These are phyloP conservation scores for Hemicordylus capensis DNA, from an alignment of 2,113 vertebrate genomes.

Conservation along the genomic window DNA sequence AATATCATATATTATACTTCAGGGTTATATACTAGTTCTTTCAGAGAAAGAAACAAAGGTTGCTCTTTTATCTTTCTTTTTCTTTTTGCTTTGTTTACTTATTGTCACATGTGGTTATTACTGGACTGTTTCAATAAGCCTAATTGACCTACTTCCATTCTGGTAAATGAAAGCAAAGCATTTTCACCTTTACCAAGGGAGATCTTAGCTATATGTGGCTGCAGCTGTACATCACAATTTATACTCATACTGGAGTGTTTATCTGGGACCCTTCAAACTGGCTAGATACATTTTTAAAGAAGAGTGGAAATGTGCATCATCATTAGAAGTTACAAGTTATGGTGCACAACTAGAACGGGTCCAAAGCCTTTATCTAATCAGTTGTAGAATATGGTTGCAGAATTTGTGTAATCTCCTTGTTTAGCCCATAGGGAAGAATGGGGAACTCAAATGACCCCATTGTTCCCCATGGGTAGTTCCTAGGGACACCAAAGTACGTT, in stretches of 20 bases:
- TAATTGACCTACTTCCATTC: too few relatives aligned
- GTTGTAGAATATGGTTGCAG: slow-evolving; percentile 46
- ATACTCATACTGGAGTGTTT: too few relatives aligned
- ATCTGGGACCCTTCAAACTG: background rate
- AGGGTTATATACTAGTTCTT: background rate
- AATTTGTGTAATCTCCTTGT: too few relatives aligned
- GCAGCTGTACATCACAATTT: background rate
- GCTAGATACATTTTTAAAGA: background rate
- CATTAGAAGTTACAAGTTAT: background rate
- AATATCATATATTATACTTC: background rate
- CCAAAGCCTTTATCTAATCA: background rate
- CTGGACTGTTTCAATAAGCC: background rate
- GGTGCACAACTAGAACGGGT: background rate
- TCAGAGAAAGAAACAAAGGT: background rate
- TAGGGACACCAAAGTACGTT: too few relatives aligned
- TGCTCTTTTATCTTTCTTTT: background rate
- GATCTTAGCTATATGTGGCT: background rate
- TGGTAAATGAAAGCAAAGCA: background rate
- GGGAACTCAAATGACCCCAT: too few relatives aligned
- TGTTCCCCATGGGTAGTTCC: too few relatives aligned
- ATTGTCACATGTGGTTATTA: background rate
- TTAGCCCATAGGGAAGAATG: too few relatives aligned
- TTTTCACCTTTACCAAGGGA: background rate
- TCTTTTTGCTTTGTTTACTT: too few relatives aligned
- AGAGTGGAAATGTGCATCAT: background rate